Evolutionary conservation across 2,113 vertebrate species (phyloP), one percentile per base, ranked within the genome.

Genomic region (Saguinus imperator): DNA sequence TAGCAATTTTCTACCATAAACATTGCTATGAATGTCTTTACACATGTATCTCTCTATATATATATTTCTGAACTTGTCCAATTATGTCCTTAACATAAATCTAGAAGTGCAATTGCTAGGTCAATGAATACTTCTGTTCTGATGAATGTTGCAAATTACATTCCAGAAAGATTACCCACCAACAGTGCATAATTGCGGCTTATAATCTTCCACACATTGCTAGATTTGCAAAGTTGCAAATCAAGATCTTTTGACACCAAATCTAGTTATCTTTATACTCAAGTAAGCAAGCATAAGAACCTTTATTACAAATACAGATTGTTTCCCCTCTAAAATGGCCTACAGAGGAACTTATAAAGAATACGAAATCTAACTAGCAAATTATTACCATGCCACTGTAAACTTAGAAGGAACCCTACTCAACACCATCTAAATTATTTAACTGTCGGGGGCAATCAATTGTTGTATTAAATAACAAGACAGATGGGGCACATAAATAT

Each of bases 71-170:
- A 94, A 95, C 20, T 52, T 76, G 9, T 92, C 32, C 64, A 75
- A 87, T 89, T 79, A 93, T 72, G 52, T 82, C 91, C 43, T 87
- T 87, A 94, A 58, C 32, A 76, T 88, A 92, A 96, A 61, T 91
- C 79, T 88, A 82, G 50, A 85, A 57, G 6, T 57, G 9, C 20
- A 72, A 84, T 8, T 89, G 29, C 35, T 83, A 94, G 32, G 57
- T 87, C 68, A 95, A 61, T 76, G 50, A 94, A 93, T 8, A 57
- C 27, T 72, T 97, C 81, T 83, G 25, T 96, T 96, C 66, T 82
- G n/a, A 90, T 76, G 52, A 86, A 45, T 70, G 75, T 20, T 66
- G 50, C 40, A 79, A 92, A 94, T 66, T 94, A 81, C n/a, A 83
- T 32, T 68, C 52, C 48, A 92, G 61, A 85, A 91, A 80, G 40